phyloP scores from a whole-genome alignment of 1,140 invertebrate species.

The Drosophila pseudoananassae region DNA sequence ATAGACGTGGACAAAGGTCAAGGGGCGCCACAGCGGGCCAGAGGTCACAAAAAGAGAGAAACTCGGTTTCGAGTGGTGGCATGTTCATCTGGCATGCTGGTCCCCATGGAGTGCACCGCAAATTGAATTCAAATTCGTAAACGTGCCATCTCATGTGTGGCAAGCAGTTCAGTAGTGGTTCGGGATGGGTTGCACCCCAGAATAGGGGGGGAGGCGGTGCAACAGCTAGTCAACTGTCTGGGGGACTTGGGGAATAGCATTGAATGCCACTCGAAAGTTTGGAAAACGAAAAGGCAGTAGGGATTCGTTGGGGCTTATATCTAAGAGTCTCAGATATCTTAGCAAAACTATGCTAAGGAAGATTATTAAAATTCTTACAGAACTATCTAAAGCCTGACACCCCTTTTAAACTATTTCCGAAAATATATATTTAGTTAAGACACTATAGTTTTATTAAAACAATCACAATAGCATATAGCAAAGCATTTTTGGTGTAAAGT shows the following conservation, averaged over 20 bases:
- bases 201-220: background rate
- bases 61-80: background rate
- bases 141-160: slow-evolving; percentile 62
- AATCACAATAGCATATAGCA: no score
- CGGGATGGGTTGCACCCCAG: background rate
- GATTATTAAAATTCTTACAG: no score
- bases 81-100: slow-evolving; percentile 19
- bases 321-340: background rate
- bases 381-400: no score
- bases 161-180: slow-evolving; percentile 26
- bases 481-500: background rate
- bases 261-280: slow-evolving; percentile 19
- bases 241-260: slow-evolving; percentile 32
- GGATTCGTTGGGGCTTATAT: background rate
- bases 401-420: no score
- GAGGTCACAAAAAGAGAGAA: background rate
- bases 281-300: background rate
- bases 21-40: slow-evolving; percentile 5
- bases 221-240: slow-evolving; percentile 22
- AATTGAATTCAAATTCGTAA: slow-evolving; percentile 78
- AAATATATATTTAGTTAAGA: no score
- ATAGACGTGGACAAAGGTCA: slow-evolving; percentile 56
- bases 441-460: no score
- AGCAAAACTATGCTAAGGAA: no score
- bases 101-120: slow-evolving; percentile 51